Evolutionary conservation across 2,888 invertebrate genomes (phyloP), one percentile per base, ranked within the genome.

Genomic region (Halictus ligatus): DNA sequence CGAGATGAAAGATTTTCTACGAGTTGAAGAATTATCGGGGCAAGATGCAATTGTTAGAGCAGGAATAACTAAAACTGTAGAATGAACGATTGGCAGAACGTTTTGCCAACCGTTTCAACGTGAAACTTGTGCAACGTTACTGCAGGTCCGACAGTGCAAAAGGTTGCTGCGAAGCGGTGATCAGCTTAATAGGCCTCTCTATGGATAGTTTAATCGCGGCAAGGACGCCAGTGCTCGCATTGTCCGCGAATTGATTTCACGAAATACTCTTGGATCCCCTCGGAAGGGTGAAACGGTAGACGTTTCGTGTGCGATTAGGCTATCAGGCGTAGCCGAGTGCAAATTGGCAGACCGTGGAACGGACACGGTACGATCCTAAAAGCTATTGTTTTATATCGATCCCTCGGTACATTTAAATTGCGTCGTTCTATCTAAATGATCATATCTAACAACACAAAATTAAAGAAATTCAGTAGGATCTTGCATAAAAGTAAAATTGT

Each of bases 111-210:
- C 29, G 29, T 29, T 64, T 15, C 64, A 54, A 54, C 54, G 54
- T 18, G 40, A 40, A 71, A 71, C 71, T 43, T n/a, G 46, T 46
- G 43, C 46, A n/a, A 25, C 29, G 73, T 25, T 73, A 29, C 25
- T 73, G 75, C 69, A 80, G 88, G 81, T 87, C 88, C 79, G 80
- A 78, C 81, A 76, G 81, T 67, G 72, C 15, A 73, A 89, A 89
- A 91, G 88, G 88, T 86, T 86, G 85, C 71, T 21, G 60, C 73
- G 54, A 84, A 82, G 80, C 80, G 80, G 78, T 85, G 83, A 89
- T 86, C 84, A 80, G 87, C 85, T 91, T 88, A 89, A 91, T 87
- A 81, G 88, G 75, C 72, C 85, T 88, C 89, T 84, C 89, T 84
- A 90, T 80, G 85, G 77, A 81, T 83, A 64, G 77, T 29, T 82